These are phyloP conservation scores for Gorsachius goisagi DNA, from an alignment of 2,113 vertebrate genomes.

Conservation along the genomic window DNA sequence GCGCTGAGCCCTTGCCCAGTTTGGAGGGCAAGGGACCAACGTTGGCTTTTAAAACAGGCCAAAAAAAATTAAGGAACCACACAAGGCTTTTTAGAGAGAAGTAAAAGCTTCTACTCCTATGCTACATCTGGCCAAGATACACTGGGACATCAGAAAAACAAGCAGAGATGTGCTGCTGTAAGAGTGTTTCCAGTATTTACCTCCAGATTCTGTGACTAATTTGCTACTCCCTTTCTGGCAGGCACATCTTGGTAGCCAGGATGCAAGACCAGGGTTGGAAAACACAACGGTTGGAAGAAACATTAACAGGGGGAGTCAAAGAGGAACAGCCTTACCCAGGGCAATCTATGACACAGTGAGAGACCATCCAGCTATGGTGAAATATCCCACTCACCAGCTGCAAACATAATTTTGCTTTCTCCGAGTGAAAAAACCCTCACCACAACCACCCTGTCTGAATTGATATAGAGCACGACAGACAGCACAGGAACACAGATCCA, in stretches of 20 bases:
- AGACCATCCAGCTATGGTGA: constrained; percentile 49
- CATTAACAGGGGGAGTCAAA: background rate
- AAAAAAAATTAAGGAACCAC: background rate
- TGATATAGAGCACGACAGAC: background rate
- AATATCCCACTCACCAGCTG: constrained; percentile 23
- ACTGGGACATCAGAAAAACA: constrained; percentile 18
- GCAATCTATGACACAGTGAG: constrained; percentile 3
- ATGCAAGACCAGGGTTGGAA: constrained; percentile 25
- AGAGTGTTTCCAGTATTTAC: constrained; percentile 22
- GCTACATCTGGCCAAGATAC: constrained; percentile 1
- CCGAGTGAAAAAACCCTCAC: background rate
- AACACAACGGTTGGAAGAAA: constrained; percentile 24
- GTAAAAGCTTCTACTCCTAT: constrained; percentile 29
- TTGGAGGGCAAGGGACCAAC: background rate
- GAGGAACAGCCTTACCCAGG: constrained; percentile 38
- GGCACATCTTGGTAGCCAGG: background rate
- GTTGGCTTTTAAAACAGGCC: background rate
- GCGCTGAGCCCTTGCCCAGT: background rate
- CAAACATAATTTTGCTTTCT: background rate
- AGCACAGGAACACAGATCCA: background rate
- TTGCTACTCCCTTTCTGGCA: constrained; percentile 22
- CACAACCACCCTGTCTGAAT: background rate
- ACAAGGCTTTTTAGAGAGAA: background rate
- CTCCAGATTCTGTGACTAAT: constrained; percentile 36
- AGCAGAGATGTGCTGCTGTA: constrained; percentile 2